Conservation (phyloP, 2,113 vertebrate genomes). For the Gorsachius goisagi region DNA sequence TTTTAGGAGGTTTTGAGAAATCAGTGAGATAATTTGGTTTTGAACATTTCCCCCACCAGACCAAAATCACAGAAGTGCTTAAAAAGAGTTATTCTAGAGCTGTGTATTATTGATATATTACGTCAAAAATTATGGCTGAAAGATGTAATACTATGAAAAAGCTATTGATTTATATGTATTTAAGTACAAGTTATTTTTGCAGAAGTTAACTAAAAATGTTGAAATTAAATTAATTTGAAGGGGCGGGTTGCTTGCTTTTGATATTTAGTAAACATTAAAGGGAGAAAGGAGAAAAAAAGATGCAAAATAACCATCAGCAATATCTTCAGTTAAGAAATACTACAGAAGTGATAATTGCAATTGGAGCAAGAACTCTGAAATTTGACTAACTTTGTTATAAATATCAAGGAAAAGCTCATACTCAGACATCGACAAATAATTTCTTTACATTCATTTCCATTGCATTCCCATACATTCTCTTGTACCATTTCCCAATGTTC, state of each 20-base stretch:
- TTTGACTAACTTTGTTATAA: background rate
- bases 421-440: background rate
- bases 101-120: background rate
- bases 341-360: background rate
- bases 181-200: background rate
- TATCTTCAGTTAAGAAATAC: background rate
- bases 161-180: background rate
- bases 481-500: background rate
- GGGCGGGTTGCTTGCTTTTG: accelerated
- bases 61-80: background rate
- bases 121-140: background rate
- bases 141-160: background rate
- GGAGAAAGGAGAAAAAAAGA: background rate
- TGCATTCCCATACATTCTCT: background rate
- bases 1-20: background rate
- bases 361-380: background rate
- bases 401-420: background rate
- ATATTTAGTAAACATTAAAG: background rate
- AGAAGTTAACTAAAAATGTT: background rate
- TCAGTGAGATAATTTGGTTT: background rate
- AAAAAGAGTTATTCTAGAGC: background rate
- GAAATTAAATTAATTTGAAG: background rate
- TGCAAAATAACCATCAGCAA: background rate
- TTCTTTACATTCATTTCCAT: background rate
- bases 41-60: background rate